These are phyloP conservation scores for Eupithecia vulgata DNA, from an alignment of 2,888 invertebrate species.

Conservation along the genomic window DNA sequence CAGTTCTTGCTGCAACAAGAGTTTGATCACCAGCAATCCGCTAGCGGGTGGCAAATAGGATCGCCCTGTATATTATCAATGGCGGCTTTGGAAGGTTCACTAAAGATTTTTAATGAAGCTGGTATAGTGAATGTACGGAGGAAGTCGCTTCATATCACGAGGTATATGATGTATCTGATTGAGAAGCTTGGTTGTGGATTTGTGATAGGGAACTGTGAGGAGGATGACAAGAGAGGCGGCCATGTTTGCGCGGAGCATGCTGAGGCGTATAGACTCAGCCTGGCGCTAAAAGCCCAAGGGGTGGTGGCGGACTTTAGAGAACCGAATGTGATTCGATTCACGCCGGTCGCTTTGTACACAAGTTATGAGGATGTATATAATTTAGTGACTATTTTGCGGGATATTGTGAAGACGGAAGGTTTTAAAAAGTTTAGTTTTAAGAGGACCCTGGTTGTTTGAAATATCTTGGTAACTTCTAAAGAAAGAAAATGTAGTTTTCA, in stretches of 20 bases:
- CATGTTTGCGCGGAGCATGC: conserved; percentile 71
- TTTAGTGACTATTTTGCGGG: conserved; percentile 62
- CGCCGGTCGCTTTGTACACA: conserved; percentile 68
- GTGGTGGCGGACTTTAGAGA: conserved; percentile 68
- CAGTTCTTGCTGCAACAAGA: conserved; percentile 67
- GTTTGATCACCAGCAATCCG: conserved; percentile 69
- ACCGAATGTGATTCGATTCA: conserved; percentile 69
- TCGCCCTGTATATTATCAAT: conserved; percentile 66
- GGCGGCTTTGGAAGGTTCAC: conserved; percentile 69
- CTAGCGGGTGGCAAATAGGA: conserved; percentile 72
- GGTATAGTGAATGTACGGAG: conserved; percentile 65
- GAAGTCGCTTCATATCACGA: conserved; percentile 72
- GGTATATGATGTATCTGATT: conserved; percentile 69
- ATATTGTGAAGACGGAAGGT: conserved; percentile 59
- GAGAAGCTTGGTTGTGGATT: conserved; percentile 67
- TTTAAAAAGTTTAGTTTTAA: conserved; percentile 57
- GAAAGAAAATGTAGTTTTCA: no score
- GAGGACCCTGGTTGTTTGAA: conserved; percentile 59
- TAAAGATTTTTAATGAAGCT: conserved; percentile 66
- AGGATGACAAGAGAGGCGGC: conserved; percentile 66
- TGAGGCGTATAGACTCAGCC: conserved; percentile 68
- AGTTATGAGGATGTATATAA: conserved; percentile 69
- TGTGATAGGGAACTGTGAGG: conserved; percentile 62
- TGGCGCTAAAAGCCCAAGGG: conserved; percentile 63
- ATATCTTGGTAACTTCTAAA: neutral